Percentiles rank a stretch among this genome's conserved stretches.
Evolutionary conservation across 2,888 invertebrate genomes (phyloP).

Genomic region (Pandemis corylana): DNA sequence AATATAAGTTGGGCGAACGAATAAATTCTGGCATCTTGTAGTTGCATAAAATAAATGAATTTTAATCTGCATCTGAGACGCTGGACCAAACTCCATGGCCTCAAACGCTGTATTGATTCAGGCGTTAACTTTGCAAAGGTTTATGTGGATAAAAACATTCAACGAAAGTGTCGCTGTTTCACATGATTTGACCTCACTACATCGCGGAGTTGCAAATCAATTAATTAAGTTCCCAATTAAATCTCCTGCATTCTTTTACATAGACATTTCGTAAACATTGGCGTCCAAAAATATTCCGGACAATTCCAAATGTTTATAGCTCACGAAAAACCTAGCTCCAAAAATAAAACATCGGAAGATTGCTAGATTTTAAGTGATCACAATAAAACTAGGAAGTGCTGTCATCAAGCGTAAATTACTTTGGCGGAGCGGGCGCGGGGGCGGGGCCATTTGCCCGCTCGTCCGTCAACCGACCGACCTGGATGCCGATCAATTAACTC

Average conservation of each 20-base stretch:
- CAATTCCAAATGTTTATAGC: background rate
- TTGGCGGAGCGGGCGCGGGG: slow-evolving; percentile 53
- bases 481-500: slow-evolving; percentile 70
- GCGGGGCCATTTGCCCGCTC: slow-evolving; percentile 73
- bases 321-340: background rate
- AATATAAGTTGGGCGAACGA: no score
- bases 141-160: no score
- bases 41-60: no score
- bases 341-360: background rate
- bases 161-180: no score
- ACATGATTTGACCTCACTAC: no score
- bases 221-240: no score
- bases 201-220: no score
- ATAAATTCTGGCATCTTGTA: no score
- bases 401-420: slow-evolving; percentile 78
- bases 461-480: slow-evolving; percentile 75
- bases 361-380: slow-evolving; percentile 16
- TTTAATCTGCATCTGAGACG: no score
- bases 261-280: background rate
- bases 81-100: no score
- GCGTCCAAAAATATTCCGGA: background rate
- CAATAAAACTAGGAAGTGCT: slow-evolving; percentile 72
- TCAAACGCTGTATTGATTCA: no score
- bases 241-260: background rate
- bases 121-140: no score